phyloP scores from a whole-genome alignment of 1,140 invertebrate species.

The Helicoverpa armigera region DNA sequence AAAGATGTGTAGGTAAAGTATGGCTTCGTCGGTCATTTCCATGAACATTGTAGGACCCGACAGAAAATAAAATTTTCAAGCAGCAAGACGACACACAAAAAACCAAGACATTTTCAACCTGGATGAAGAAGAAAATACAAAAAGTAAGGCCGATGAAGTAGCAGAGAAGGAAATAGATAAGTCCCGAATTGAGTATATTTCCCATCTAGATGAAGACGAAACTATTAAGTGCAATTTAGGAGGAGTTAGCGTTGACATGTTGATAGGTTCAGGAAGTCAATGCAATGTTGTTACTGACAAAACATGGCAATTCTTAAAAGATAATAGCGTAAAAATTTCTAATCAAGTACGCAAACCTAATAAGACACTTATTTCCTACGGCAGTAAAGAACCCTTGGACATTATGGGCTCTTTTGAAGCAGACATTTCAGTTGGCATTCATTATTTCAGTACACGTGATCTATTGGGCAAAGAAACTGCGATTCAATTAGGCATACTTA shows the following conservation, averaged over 20 bases:
- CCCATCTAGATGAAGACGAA: conserved; percentile 39
- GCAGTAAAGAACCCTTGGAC: conserved; percentile 53
- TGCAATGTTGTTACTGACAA: conserved; percentile 52
- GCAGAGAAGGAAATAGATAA: background rate
- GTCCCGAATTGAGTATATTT: conserved; percentile 1
- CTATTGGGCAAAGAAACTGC: conserved; percentile 58
- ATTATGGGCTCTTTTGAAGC: conserved; percentile 56
- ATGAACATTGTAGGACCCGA: background rate
- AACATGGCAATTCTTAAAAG: conserved; percentile 39
- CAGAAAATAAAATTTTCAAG: background rate
- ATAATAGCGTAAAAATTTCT: background rate
- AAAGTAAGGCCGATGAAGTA: no score
- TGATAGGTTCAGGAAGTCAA: conserved; percentile 57
- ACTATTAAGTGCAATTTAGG: conserved; percentile 46
- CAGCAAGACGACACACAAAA: background rate
- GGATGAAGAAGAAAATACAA: no score
- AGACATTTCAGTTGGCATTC: conserved; percentile 12
- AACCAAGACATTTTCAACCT: background rate
- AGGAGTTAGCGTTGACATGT: conserved; percentile 48
- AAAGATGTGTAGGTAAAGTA: no score
- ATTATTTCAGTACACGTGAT: conserved; percentile 52
- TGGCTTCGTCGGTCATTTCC: background rate
- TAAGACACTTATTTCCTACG: conserved; percentile 44
- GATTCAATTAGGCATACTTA: conserved; percentile 48
- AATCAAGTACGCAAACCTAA: conserved; percentile 37